phyloP scores from a whole-genome alignment of 2,797 vertebrate species.

The Thamnophis elegans region DNA sequence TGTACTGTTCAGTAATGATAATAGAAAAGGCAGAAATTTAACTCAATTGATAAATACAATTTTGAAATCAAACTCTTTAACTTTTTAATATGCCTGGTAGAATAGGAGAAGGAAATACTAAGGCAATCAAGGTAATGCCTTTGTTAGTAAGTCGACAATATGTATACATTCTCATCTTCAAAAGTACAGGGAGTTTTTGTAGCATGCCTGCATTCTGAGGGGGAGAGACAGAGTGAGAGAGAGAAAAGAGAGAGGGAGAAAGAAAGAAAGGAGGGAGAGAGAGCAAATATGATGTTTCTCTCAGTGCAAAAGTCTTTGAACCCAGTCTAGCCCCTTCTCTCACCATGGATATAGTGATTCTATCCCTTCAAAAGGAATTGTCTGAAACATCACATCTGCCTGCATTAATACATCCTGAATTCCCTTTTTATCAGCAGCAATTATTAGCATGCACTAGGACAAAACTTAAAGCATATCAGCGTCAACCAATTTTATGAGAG shows the following conservation, averaged over 20 bases:
- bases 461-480: not conserved
- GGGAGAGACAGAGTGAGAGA: not conserved
- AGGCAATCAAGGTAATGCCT: not conserved
- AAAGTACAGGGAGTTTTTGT: not conserved
- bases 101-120: not conserved
- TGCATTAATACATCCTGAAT: not conserved
- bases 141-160: not conserved
- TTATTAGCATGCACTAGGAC: not conserved
- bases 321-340: not conserved
- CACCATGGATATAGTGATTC: not conserved
- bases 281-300: not conserved
- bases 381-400: not conserved
- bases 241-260: too few relatives aligned
- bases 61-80: not conserved
- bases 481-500: not conserved
- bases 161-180: not conserved
- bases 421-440: not conserved
- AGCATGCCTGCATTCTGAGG: not conserved
- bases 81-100: not conserved
- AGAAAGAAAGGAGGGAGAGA: fast-evolving
- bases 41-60: not conserved
- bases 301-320: not conserved
- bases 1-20: not conserved
- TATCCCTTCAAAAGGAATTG: not conserved
- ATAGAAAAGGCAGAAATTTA: not conserved